A percentile compares a stretch with the other conserved stretches of the same genome.
Evolutionary conservation across 2,888 invertebrate genomes (phyloP).

Genomic region (Chirona hameri): DNA sequence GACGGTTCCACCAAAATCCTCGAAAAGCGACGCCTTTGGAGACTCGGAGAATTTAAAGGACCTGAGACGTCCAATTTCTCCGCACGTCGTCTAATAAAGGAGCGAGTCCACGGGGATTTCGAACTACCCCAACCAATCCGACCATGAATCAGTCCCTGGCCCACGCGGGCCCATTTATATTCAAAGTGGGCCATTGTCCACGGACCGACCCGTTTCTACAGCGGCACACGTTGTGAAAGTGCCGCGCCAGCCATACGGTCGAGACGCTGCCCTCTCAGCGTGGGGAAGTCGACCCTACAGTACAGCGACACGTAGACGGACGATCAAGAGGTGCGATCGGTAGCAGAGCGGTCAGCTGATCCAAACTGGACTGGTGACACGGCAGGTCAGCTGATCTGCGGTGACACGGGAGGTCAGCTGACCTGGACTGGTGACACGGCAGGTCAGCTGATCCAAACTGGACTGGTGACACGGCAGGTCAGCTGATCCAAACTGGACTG

Average conservation of each 20-base stretch:
- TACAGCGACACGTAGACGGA: not conserved
- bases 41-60: too few species aligned
- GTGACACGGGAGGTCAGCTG: too few species aligned
- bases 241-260: not conserved
- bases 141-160: not conserved
- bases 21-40: too few species aligned
- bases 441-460: too few species aligned
- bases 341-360: too few species aligned
- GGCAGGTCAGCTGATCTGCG: not conserved
- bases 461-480: too few species aligned
- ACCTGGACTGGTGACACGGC: too few species aligned
- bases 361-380: too few species aligned
- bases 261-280: not conserved
- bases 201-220: constrained; percentile 2
- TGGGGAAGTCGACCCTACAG: not conserved
- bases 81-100: not conserved
- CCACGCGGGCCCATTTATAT: constrained; percentile 25
- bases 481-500: too few species aligned
- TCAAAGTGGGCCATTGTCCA: constrained; percentile 13
- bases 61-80: not conserved
- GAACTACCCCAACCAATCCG: not conserved
- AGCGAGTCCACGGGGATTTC: not conserved
- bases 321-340: too few species aligned
- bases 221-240: constrained; percentile 8
- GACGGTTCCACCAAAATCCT: too few species aligned